phyloP scores from a whole-genome alignment of 2,888 invertebrate genomes.

The Apomyelois bistriatella region DNA sequence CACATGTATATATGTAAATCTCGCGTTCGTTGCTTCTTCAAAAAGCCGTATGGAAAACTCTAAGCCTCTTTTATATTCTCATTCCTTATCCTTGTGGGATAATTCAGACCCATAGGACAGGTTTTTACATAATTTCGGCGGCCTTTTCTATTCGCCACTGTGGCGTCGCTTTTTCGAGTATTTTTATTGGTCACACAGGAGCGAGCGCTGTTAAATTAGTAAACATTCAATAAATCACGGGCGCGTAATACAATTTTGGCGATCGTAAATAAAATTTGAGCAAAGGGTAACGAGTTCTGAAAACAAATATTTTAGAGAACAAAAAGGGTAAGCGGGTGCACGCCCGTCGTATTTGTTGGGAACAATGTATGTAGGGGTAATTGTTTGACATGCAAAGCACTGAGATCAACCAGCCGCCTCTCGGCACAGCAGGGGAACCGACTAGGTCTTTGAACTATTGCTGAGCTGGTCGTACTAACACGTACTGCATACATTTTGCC shows the following conservation, averaged over 20 bases:
- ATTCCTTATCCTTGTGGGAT: slow-evolving; percentile 75
- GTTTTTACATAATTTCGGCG: slow-evolving; percentile 76
- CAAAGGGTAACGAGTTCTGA: slow-evolving; percentile 66
- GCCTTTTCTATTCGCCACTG: slow-evolving; percentile 57
- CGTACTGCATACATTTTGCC: slow-evolving; percentile 18
- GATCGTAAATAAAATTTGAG: slow-evolving; percentile 66
- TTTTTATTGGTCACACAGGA: slow-evolving; percentile 54
- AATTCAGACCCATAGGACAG: slow-evolving; percentile 74
- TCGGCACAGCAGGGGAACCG: slow-evolving; percentile 35
- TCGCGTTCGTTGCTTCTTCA: slow-evolving; percentile 63
- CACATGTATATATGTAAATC: slow-evolving; percentile 70
- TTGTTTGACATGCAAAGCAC: slow-evolving; percentile 71
- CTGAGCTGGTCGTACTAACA: slow-evolving; percentile 31
- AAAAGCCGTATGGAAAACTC: slow-evolving; percentile 72
- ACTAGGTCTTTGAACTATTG: slow-evolving; percentile 50
- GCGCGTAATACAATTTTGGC: slow-evolving; percentile 54
- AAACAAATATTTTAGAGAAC: slow-evolving; percentile 68
- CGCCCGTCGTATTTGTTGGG: slow-evolving; percentile 60
- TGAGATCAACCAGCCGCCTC: slow-evolving; percentile 55
- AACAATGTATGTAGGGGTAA: slow-evolving; percentile 61
- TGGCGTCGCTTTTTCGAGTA: slow-evolving; percentile 46
- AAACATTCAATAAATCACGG: slow-evolving; percentile 69
- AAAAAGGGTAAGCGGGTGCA: slow-evolving; percentile 58
- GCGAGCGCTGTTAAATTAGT: slow-evolving; percentile 53
- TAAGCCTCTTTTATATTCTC: slow-evolving; percentile 77